Evolutionary conservation across 2,888 invertebrate genomes (phyloP).

Genomic region (Sinopyrophorus schimmeli): DNA sequence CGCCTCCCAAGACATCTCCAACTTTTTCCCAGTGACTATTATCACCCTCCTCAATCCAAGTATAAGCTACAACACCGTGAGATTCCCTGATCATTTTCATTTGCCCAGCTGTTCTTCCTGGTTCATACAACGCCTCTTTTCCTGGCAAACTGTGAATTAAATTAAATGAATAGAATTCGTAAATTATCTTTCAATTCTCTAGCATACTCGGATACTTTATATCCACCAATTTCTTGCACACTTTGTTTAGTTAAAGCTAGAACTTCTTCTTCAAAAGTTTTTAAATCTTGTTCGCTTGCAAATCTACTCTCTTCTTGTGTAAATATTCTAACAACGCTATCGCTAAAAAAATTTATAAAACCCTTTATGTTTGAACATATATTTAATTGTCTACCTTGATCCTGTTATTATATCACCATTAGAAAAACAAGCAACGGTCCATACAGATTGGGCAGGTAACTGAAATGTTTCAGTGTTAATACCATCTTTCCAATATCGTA

Average conservation of each 20-base stretch:
- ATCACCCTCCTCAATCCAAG: conserved; percentile 69
- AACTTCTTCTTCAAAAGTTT: conserved; percentile 75
- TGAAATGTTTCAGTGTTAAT: conserved; percentile 67
- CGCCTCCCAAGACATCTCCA: conserved; percentile 86
- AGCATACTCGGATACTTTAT: conserved; percentile 80
- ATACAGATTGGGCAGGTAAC: conserved; percentile 86
- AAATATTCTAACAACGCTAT: conserved; percentile 86
- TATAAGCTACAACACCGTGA: conserved; percentile 75
- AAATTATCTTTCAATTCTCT: no score
- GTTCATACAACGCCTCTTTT: conserved; percentile 71
- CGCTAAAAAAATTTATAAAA: no score
- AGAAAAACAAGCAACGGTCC: conserved; percentile 78
- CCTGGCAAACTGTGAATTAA: conserved; percentile 71
- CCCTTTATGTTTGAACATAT: no score
- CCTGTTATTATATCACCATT: conserved; percentile 93
- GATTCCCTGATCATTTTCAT: conserved; percentile 81
- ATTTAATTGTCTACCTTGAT: no score
- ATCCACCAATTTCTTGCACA: conserved; percentile 78
- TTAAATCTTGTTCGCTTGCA: conserved; percentile 66
- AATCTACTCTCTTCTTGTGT: conserved; percentile 71
- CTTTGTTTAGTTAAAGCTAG: conserved; percentile 64
- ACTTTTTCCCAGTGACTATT: conserved; percentile 74
- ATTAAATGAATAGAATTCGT: not conserved
- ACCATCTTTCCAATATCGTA: conserved; percentile 77
- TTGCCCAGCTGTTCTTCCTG: conserved; percentile 82